These are phyloP conservation scores for Cheilosia urbana DNA, from an alignment of 2,888 invertebrate genomes.

Conservation along the genomic window DNA sequence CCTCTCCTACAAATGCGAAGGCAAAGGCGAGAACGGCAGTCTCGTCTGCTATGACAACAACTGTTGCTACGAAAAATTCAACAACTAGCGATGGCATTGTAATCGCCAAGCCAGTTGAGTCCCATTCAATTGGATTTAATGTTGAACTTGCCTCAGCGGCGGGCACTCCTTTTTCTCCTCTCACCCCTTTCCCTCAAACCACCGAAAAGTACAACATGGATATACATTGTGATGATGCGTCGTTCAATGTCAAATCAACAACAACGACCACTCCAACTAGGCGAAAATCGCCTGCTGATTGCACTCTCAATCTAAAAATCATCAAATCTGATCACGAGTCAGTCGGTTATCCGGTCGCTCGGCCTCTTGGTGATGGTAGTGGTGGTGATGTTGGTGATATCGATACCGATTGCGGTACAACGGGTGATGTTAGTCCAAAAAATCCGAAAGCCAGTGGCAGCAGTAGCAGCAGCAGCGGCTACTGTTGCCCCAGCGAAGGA, in stretches of 20 bases:
- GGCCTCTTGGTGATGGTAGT: not conserved
- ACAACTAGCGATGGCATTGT: constrained; percentile 77
- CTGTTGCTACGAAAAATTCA: constrained; percentile 43
- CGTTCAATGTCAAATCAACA: constrained; percentile 25
- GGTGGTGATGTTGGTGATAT: constrained; percentile 34
- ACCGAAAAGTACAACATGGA: constrained; percentile 50
- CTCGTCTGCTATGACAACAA: not conserved
- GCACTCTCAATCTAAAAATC: constrained; percentile 53
- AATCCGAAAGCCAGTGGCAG: constrained; percentile 53
- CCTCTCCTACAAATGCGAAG: constrained; percentile 20
- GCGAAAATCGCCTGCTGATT: constrained; percentile 47
- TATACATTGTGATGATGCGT: constrained; percentile 40
- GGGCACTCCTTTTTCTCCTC: not conserved
- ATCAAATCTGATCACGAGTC: constrained; percentile 32
- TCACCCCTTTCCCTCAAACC: constrained; percentile 16
- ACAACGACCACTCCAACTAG: constrained; percentile 3
- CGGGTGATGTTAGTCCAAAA: constrained; percentile 19
- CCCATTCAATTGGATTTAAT: constrained; percentile 80
- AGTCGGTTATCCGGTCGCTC: not conserved
- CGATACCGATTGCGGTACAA: constrained; percentile 24
- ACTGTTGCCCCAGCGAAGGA: constrained; percentile 75
- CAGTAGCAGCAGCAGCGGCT: constrained; percentile 76
- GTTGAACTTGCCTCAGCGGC: constrained; percentile 52
- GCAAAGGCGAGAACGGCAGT: constrained; percentile 24
- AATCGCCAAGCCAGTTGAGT: constrained; percentile 80